Percentiles rank a stretch among this genome's conserved stretches.
Conservation (phyloP, 2,888 invertebrate species). For the Cyclophora punctaria region DNA sequence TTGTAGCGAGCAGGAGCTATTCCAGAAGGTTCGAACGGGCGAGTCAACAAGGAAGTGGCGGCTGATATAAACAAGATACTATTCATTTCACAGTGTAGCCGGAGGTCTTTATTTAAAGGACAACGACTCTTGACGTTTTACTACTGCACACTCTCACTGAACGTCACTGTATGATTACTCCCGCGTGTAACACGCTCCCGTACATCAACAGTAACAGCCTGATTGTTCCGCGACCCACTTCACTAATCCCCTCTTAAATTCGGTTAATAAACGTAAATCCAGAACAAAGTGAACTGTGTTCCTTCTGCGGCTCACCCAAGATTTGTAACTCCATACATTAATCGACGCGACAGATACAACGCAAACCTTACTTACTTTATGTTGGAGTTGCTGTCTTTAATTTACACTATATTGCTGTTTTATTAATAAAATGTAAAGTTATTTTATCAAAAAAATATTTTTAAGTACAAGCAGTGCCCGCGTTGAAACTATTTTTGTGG, state of each 20-base stretch:
- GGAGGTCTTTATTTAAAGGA: too few relatives aligned
- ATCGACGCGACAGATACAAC: constrained; percentile 16
- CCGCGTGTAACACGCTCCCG: neutral
- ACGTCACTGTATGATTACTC: too few relatives aligned
- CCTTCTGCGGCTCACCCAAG: constrained; percentile 57
- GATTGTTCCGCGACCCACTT: neutral
- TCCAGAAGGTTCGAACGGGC: too few relatives aligned
- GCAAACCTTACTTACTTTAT: neutral
- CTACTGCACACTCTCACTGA: too few relatives aligned
- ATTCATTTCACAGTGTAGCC: too few relatives aligned
- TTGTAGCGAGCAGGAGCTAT: too few relatives aligned
- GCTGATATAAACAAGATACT: too few relatives aligned
- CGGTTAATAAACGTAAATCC: constrained; percentile 60
- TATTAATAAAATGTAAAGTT: neutral
- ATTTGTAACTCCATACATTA: constrained; percentile 46
- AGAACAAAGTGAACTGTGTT: constrained; percentile 52
- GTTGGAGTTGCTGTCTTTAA: neutral
- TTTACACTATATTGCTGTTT: neutral
- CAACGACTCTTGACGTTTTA: too few relatives aligned
- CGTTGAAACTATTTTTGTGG: too few relatives aligned
- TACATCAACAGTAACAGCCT: neutral
- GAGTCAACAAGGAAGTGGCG: too few relatives aligned
- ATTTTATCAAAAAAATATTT: too few relatives aligned
- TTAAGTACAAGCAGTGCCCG: too few relatives aligned
- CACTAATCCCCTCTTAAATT: constrained; percentile 30